Conservation (phyloP, 2,797 vertebrate species). For the Gallinago nigripennis region DNA sequence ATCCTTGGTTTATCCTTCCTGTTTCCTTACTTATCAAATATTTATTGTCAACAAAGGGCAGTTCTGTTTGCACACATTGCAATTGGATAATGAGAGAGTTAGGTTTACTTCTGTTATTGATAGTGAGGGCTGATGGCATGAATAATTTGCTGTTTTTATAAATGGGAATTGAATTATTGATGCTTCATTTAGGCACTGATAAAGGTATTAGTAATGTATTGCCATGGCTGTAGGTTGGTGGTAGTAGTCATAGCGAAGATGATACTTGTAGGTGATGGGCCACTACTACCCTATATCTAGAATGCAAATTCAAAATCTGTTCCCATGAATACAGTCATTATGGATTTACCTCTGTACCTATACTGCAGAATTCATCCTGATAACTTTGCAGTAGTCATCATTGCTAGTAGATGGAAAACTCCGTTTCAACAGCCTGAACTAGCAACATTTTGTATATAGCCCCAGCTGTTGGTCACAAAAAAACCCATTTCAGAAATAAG, state of each 20-base stretch:
- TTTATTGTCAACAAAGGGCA: slow-evolving; percentile 81
- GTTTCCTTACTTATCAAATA: slow-evolving; percentile 78
- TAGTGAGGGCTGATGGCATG: slow-evolving; percentile 74
- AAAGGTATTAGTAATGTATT: slow-evolving; percentile 69
- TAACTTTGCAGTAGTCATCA: neutral
- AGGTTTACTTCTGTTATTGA: slow-evolving; percentile 77
- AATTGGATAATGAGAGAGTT: slow-evolving; percentile 81
- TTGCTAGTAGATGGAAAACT: neutral
- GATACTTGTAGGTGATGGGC: neutral
- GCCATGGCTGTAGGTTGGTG: neutral
- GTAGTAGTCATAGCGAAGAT: neutral
- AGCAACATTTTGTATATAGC: neutral
- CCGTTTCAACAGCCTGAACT: neutral
- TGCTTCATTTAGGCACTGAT: slow-evolving; percentile 76
- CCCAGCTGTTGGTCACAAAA: accelerated
- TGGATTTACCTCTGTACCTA: neutral
- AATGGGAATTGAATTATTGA: slow-evolving; percentile 83
- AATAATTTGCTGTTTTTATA: slow-evolving; percentile 81
- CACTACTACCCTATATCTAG: neutral
- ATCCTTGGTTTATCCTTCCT: slow-evolving; percentile 79
- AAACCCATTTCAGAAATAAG: neutral
- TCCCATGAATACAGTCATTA: neutral
- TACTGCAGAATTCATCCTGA: neutral
- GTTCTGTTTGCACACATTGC: slow-evolving; percentile 79
- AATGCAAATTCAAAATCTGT: neutral